A percentile compares a stretch with the other conserved stretches of the same genome.
phyloP scores from a whole-genome alignment of 2,797 vertebrate genomes.

The Corythornis leucogaster region DNA sequence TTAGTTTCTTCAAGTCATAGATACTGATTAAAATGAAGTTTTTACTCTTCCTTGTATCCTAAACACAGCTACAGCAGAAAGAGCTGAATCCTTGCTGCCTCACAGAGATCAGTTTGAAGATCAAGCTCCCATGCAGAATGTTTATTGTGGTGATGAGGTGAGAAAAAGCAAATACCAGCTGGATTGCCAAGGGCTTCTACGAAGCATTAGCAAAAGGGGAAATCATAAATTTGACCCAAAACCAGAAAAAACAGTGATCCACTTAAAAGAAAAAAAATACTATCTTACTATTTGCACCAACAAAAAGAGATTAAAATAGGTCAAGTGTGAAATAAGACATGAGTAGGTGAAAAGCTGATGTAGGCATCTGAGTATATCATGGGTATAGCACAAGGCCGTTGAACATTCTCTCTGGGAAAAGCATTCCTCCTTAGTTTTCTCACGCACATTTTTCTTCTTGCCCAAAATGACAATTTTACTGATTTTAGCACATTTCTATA shows the following conservation, averaged over 20 bases:
- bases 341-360: background rate
- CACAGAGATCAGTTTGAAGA: background rate
- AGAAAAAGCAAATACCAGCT: background rate
- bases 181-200: background rate
- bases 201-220: background rate
- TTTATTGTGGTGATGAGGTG: background rate
- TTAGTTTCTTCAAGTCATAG: background rate
- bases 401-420: background rate
- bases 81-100: background rate
- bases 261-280: background rate
- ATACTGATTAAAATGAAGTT: conserved; percentile 12
- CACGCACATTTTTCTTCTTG: background rate
- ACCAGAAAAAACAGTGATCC: background rate
- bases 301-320: background rate
- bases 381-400: background rate
- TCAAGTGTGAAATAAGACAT: background rate
- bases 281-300: background rate
- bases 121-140: background rate
- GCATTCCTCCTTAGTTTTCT: background rate
- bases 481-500: background rate
- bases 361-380: background rate
- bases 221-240: background rate
- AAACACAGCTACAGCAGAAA: background rate
- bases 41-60: background rate
- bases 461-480: background rate